A percentile compares a stretch with the other conserved stretches of the same genome.
Evolutionary conservation across 2,797 vertebrate species (phyloP).

Genomic region (Amblyopsis hoosieri): DNA sequence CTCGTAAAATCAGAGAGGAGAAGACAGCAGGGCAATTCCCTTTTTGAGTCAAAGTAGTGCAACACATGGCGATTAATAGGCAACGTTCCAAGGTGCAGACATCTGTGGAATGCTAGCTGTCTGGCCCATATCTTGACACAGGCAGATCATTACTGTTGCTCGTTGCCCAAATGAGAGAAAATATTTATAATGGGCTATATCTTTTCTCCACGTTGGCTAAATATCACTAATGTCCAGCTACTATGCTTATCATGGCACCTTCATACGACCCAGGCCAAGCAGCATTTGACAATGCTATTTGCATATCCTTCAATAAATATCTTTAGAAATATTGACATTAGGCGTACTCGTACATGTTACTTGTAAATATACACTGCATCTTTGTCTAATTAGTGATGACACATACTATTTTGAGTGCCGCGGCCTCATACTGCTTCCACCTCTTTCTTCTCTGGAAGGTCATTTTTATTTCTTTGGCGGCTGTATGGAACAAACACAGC

Average conservation of each 20-base stretch:
- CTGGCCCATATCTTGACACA: slow-evolving; percentile 31
- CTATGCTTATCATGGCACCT: not conserved
- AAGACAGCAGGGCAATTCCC: slow-evolving; percentile 33
- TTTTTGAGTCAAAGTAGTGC: slow-evolving; percentile 42
- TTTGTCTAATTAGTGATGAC: slow-evolving; percentile 28
- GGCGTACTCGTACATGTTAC: not conserved
- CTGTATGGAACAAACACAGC: slow-evolving; percentile 21
- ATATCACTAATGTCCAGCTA: not conserved
- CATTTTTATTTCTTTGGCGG: slow-evolving; percentile 38
- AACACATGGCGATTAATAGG: slow-evolving; percentile 49
- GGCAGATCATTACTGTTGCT: not conserved
- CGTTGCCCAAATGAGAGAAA: slow-evolving; percentile 22
- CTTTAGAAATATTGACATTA: slow-evolving; percentile 17
- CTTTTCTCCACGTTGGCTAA: not conserved
- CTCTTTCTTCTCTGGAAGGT: slow-evolving; percentile 31
- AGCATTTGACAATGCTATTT: slow-evolving; percentile 41
- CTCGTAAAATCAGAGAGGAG: not conserved
- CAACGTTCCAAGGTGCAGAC: slow-evolving; percentile 41
- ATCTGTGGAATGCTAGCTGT: slow-evolving; percentile 47
- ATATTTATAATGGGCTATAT: not conserved
- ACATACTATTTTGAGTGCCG: slow-evolving; percentile 44
- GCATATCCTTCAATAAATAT: slow-evolving; percentile 63
- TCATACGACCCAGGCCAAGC: not conserved
- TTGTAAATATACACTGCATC: slow-evolving; percentile 31
- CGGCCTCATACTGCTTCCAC: slow-evolving; percentile 27